Conservation (phyloP, 2,113 vertebrate genomes). For the Rhipidura dahli region DNA sequence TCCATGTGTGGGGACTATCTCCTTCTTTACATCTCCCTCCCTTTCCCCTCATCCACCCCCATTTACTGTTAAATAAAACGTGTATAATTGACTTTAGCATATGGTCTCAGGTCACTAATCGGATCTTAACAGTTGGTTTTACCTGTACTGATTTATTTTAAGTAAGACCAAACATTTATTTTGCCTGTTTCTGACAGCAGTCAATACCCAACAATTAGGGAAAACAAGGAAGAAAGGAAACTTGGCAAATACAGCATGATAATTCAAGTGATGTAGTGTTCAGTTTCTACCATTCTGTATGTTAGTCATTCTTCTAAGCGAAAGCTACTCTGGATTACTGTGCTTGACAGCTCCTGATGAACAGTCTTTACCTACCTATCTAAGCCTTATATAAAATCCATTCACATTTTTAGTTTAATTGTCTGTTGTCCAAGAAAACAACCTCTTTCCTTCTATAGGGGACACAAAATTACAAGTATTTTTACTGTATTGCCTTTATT, state of each 20-base stretch:
- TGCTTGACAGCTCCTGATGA: not conserved
- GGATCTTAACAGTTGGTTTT: not conserved
- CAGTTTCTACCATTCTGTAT: not conserved
- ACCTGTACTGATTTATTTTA: not conserved
- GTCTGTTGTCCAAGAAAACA: not conserved
- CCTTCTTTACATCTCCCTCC: not conserved
- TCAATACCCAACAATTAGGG: not conserved
- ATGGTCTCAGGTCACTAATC: not conserved
- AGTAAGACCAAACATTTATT: not conserved
- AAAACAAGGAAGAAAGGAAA: not conserved
- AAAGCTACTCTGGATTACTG: not conserved
- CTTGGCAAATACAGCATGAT: not conserved
- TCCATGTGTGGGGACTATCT: accelerated
- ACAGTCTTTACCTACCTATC: not conserved
- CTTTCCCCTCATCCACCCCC: too few relatives aligned
- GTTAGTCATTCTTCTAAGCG: not conserved
- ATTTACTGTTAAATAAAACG: not conserved
- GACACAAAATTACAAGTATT: not conserved
- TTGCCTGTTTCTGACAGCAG: not conserved
- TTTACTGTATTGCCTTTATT: not conserved
- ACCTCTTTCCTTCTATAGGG: not conserved
- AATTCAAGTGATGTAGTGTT: not conserved
- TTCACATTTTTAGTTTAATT: not conserved
- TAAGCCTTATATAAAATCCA: not conserved
- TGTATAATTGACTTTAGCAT: not conserved